These are phyloP conservation scores for Apomyelois bistriatella DNA, from an alignment of 2,888 invertebrate species.

Conservation along the genomic window DNA sequence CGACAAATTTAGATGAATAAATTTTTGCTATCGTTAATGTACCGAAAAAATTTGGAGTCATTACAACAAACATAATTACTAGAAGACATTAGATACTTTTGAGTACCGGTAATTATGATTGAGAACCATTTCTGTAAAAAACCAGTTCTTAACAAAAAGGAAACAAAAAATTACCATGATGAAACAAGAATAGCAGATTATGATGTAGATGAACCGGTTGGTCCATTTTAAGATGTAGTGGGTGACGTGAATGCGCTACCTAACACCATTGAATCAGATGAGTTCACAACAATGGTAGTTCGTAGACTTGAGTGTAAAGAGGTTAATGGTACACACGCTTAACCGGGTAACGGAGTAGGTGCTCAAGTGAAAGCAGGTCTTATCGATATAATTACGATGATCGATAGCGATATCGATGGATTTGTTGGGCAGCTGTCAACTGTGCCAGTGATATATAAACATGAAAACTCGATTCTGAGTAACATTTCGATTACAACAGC, in stretches of 20 bases:
- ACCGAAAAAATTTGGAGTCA: too few relatives aligned
- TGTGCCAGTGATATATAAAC: not conserved
- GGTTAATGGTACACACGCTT: slow-evolving; percentile 31
- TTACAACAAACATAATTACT: too few relatives aligned
- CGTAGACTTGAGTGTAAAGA: slow-evolving; percentile 26
- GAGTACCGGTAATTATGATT: not conserved
- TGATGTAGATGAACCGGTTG: slow-evolving; percentile 6
- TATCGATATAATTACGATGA: slow-evolving; percentile 25
- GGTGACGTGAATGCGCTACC: not conserved
- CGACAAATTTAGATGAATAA: too few relatives aligned
- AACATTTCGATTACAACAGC: too few relatives aligned
- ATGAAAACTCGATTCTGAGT: not conserved
- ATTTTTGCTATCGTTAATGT: too few relatives aligned
- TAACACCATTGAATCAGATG: not conserved
- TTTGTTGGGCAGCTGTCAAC: not conserved
- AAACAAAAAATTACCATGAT: not conserved
- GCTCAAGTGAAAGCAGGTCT: slow-evolving; percentile 25
- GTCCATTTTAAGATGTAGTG: not conserved
- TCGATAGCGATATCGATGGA: slow-evolving; percentile 17
- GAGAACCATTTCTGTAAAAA: not conserved
- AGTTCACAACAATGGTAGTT: slow-evolving; percentile 21
- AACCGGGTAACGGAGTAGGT: slow-evolving; percentile 27
- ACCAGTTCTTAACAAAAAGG: not conserved
- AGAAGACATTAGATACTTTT: too few relatives aligned
- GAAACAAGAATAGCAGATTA: slow-evolving; percentile 3